These are phyloP conservation scores for Polylopha cassiicola DNA, from an alignment of 2,888 invertebrate species.

Conservation along the genomic window DNA sequence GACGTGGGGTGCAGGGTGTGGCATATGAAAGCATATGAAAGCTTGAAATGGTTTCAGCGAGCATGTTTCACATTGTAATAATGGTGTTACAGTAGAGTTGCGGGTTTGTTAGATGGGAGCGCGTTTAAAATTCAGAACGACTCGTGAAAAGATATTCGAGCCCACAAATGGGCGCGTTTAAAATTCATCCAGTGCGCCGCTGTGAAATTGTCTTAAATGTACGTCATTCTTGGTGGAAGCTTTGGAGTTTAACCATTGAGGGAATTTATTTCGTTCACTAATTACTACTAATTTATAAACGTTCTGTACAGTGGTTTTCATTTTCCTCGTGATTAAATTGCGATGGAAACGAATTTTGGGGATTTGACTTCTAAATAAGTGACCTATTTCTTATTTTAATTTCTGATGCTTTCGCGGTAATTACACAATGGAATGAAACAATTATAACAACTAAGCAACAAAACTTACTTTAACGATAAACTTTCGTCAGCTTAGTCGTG, in stretches of 20 bases:
- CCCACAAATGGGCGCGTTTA: slow-evolving; percentile 16
- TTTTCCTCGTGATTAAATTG: too few species aligned
- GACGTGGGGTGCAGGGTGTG: slow-evolving; percentile 14
- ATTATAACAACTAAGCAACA: too few species aligned
- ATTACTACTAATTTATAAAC: too few species aligned
- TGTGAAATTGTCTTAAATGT: slow-evolving; percentile 18
- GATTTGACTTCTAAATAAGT: too few species aligned
- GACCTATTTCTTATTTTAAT: too few species aligned
- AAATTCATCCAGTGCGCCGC: slow-evolving; percentile 13
- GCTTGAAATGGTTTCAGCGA: slow-evolving; percentile 15
- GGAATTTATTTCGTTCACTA: slow-evolving; percentile 12
- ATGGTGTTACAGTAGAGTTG: slow-evolving; percentile 10
- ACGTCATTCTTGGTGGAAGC: slow-evolving; percentile 2
- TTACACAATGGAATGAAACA: too few species aligned
- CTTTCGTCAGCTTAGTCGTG: too few species aligned
- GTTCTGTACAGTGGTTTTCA: too few species aligned
- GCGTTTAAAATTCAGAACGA: slow-evolving; percentile 16
- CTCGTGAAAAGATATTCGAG: slow-evolving; percentile 17
- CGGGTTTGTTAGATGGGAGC: slow-evolving; percentile 12
- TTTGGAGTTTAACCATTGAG: not conserved
- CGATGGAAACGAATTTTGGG: too few species aligned
- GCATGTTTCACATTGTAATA: slow-evolving; percentile 19
- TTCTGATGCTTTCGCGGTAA: too few species aligned
- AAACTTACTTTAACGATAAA: too few species aligned
- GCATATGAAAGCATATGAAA: slow-evolving; percentile 21